Evolutionary conservation across 2,113 vertebrate genomes (phyloP).

Genomic region (Nibea albiflora): DNA sequence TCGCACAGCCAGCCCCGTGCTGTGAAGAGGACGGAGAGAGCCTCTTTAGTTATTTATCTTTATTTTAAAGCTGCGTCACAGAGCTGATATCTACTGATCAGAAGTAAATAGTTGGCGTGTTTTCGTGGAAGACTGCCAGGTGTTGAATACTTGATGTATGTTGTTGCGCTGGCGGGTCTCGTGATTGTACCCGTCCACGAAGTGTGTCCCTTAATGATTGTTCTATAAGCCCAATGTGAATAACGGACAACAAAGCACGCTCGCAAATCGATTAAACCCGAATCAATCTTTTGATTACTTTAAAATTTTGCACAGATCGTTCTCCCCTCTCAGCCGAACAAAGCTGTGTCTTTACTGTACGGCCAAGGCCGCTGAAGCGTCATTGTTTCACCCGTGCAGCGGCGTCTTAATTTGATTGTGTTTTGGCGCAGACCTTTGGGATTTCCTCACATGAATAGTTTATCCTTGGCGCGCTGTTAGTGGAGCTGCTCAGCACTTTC

Average conservation of each 20-base stretch:
- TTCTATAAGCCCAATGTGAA: constrained; percentile 21
- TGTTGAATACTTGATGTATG: constrained; percentile 18
- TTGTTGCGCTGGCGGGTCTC: constrained; percentile 19
- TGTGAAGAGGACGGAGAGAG: not conserved
- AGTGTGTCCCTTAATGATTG: constrained; percentile 19
- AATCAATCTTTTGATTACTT: constrained; percentile 30
- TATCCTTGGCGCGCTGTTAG: constrained; percentile 54
- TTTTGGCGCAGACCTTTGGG: constrained; percentile 59
- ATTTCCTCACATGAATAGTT: constrained; percentile 58
- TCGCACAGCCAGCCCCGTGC: not conserved
- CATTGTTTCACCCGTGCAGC: constrained; percentile 26
- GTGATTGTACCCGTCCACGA: not conserved
- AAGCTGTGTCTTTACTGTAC: not conserved
- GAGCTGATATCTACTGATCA: not conserved
- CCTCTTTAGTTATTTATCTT: not conserved
- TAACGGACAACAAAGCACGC: constrained; percentile 12
- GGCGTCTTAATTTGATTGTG: constrained; percentile 65
- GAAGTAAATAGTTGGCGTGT: not conserved
- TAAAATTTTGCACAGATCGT: constrained; percentile 12
- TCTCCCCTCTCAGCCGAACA: constrained; percentile 1
- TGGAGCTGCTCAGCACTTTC: constrained; percentile 42
- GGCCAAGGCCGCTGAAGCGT: constrained; percentile 42
- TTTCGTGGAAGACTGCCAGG: constrained; percentile 5
- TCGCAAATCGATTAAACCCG: constrained; percentile 38
- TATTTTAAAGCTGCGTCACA: not conserved